Evolutionary conservation across 2,797 vertebrate species (phyloP), one percentile per base, ranked within the genome.

Genomic region (Antrozous pallidus): DNA sequence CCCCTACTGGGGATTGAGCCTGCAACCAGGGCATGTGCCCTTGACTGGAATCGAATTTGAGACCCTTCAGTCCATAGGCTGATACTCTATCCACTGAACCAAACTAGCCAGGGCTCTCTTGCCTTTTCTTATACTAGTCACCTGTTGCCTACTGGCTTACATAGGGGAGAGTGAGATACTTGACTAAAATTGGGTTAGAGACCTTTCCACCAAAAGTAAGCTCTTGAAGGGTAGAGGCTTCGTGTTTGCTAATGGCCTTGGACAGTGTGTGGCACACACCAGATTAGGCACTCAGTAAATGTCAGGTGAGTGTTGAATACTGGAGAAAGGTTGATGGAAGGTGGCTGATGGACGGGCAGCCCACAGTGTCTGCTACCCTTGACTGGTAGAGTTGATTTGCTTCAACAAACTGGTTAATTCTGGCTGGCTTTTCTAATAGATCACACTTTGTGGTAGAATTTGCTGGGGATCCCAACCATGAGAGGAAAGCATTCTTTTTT

Each of bases 141-240:
- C 69, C 26, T n/a, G 20, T 81, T 77, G 54, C 36, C 75, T 82
- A 8, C 47, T 94, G 61, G 65, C 58, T 93, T 73, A 54, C 47
- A n/a, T 40, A 26, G 47, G 20, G 71, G 31, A 81, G 22, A 16
- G 38, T n/a, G 58, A 38, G 54, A 74, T 47, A 58, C 16, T 26
- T 67, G 31, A 65, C 65, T 94, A 90, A 95, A 93, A 67, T 31
- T 58, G 58, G n/a, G 12, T 86, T 51, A 67, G 56, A 77, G 45
- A 88, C 26, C 40, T n/a, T 17, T 28, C 24, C 36, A 14, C 13
- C 56, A 24, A 81, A 67, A 78, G 63, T 81, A 71, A 58, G 40
- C 49, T 78, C 28, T 78, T n/a, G 16, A 51, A 58, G 86, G 47
- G 14, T 36, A 80, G 47, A 92, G 49, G 38, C 36, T 70, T 91